Percentiles rank a stretch among this genome's conserved stretches.
Evolutionary conservation across 2,113 vertebrate species (phyloP).

Genomic region (Eupsittula cactorum): DNA sequence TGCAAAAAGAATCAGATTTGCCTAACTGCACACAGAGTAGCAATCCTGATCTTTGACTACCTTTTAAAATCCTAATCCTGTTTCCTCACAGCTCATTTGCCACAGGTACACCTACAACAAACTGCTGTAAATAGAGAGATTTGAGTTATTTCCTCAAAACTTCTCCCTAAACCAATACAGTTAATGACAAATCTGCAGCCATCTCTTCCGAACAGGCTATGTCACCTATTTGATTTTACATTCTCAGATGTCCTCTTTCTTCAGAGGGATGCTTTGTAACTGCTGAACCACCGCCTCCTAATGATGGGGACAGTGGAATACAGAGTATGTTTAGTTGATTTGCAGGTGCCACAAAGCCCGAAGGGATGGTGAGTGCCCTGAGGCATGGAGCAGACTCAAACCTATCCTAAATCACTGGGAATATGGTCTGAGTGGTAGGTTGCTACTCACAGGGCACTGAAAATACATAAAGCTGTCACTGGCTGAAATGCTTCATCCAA

Average conservation of each 20-base stretch:
- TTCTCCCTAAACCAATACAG: slow-evolving; percentile 26
- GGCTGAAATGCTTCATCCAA: background rate
- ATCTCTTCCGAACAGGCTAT: background rate
- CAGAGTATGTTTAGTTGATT: background rate
- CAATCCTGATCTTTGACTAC: background rate
- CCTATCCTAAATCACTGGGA: no score
- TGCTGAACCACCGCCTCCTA: background rate
- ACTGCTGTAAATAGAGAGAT: background rate
- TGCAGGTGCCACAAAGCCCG: background rate
- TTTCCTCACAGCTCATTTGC: background rate
- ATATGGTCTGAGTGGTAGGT: background rate
- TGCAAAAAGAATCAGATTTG: background rate
- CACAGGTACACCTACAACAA: background rate
- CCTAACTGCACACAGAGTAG: background rate
- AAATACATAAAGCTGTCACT: background rate
- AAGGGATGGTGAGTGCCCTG: background rate
- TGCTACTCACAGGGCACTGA: fast-evolving
- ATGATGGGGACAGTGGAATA: background rate
- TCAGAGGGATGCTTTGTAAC: background rate
- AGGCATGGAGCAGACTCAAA: background rate
- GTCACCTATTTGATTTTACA: slow-evolving; percentile 2
- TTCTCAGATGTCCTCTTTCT: background rate
- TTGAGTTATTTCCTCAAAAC: background rate
- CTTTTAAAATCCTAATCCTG: background rate
- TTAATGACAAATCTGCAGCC: background rate